Base-by-base conservation (phyloP, 2,797 vertebrate genomes). In the Acanthurus tractus region DNA sequence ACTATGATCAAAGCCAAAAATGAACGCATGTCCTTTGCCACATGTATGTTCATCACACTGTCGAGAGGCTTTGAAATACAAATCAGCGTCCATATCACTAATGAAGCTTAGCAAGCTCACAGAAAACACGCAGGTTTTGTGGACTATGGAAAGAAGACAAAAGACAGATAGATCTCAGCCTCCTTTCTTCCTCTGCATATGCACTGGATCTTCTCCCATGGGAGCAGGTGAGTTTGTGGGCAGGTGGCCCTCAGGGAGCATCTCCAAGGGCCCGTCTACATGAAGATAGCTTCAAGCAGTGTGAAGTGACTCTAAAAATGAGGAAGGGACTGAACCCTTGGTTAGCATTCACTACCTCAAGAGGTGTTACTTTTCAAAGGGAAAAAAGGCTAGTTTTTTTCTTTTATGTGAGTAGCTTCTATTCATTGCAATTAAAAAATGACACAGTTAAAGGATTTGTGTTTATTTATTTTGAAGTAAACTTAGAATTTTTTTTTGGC, bases 61-160 rank as follows among this genome's bases (percentile, higher is more conserved):
- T 64, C 2, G 44, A 74, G 40, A 55, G 44, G 18, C 70, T 91
- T 82, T 88, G 78, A 78, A 90, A 90, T 80, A 58, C 55, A 61
- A 86, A 84, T 81, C 44, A 71, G 49, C 20, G 55, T 66, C 14
- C 13, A 40, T 40, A 40, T 76, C n/a, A 15, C 50, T 75, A 82
- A 86, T 82, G 75, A 86, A 67, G 57, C 56, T 76, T 70, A 55
- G 70, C 54, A 17, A 29, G 56, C 64, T 65, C 57, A 55, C 25
- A 81, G 64, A 55, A 29, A 74, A 61, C 53, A 52, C 2, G 3
- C 5, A 22, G 1, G 13, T 15, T 66, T 76, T 78, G 50, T 5
- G 17, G 29, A 44, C 12, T 14, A 20, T 23, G 23, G 56, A 46
- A 23, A 40, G n/a, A 71, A 57, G 61, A 71, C 17, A 55, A 50